Percentiles rank a stretch among this genome's conserved stretches.
Evolutionary conservation across 2,113 vertebrate genomes (phyloP).

Genomic region (Rhizomys pruinosus): DNA sequence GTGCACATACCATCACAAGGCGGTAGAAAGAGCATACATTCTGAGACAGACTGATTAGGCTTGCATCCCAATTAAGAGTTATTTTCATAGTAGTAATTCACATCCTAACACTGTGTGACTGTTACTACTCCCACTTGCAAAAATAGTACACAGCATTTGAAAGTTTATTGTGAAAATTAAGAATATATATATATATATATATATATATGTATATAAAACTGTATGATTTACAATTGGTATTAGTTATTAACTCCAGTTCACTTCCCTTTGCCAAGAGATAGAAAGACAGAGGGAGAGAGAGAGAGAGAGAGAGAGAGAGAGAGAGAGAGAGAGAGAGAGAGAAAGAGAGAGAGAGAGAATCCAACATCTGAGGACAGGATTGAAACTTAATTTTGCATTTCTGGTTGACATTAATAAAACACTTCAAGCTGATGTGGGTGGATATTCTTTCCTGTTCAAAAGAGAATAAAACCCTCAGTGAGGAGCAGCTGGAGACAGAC

Average conservation of each 20-base stretch:
- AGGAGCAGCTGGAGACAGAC: constrained; percentile 70
- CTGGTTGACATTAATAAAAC: constrained; percentile 72
- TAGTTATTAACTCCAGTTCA: not conserved
- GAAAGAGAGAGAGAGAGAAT: constrained; percentile 17
- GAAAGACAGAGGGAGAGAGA: not conserved
- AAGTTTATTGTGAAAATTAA: not conserved
- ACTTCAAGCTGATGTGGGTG: constrained; percentile 60
- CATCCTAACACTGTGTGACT: not conserved
- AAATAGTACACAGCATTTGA: not conserved
- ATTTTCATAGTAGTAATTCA: not conserved
- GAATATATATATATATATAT: too few species aligned
- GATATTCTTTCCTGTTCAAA: constrained; percentile 60
- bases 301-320: rapidly evolving
- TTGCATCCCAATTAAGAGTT: not conserved
- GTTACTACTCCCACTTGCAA: not conserved
- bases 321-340: rapidly evolving
- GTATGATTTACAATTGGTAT: not conserved
- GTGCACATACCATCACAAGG: rapidly evolving
- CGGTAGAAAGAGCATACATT: not conserved
- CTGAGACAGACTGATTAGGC: not conserved
- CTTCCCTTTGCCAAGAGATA: not conserved
- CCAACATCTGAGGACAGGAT: constrained; percentile 49
- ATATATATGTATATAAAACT: not conserved
- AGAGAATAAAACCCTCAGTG: constrained; percentile 61
- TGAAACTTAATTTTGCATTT: constrained; percentile 64